Evolutionary conservation across 2,113 vertebrate genomes (phyloP), one percentile per base, ranked within the genome.

Genomic region (Colossoma macropomum): DNA sequence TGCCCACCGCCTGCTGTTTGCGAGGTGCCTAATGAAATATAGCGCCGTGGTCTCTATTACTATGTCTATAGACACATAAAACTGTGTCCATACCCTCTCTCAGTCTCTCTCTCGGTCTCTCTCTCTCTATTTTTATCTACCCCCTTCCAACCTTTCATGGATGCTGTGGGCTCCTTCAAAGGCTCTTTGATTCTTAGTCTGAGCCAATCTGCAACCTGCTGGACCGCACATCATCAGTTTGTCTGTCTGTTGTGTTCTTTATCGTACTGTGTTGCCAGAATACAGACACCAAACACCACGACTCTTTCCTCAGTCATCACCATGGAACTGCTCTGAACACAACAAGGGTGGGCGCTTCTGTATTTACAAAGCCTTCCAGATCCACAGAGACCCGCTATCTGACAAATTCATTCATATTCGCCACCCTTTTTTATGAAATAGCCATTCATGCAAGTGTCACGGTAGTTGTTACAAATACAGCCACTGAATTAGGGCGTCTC

Each of bases 151-250:
- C 45, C 80, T 34, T 83, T 50, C 34, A 71, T 32, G 52, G 50
- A 56, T 60, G 65, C 75, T 45, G 48, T 52, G 50, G 65, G 32
- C 34, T 70, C 38, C 82, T 81, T 81, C 30, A 76, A 76, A 70
- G 21, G 52, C 63, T 32, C 62, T 70, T 84, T 84, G 77, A 80
- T 76, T 81, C 23, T 75, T 73, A 80, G 45, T 48, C 59, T n/a
- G 41, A 75, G 70, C 76, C 54, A 60, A 68, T 82, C 50, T 16
- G n/a, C 60, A 34, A 23, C n/a, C 34, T 66, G 25, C 34, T 23
- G 10, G 30, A 62, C 79, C 65, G 48, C 54, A 54, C 66, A 69
- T 15, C 59, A 54, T 54, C 41, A 52, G 21, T 19, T 50, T 65
- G 4, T 54, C 74, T 60, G 30, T 30, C 32, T 17, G 50, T 52